phyloP scores from a whole-genome alignment of 1,140 invertebrate genomes.

The Oncopodura yosiiana region DNA sequence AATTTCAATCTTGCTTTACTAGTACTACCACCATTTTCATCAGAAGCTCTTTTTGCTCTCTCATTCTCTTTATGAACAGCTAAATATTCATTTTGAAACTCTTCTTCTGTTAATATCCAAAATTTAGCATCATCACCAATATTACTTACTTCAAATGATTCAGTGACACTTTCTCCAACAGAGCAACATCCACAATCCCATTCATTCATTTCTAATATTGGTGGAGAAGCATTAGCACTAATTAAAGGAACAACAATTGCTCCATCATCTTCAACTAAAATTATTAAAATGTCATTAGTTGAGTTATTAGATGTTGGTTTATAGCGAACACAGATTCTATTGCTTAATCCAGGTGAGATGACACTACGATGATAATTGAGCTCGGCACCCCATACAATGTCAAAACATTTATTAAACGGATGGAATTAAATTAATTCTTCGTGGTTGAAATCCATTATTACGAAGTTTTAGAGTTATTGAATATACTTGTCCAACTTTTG shows the following conservation, averaged over 20 bases:
- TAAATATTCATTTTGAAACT: slow-evolving; percentile 27
- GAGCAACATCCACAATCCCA: slow-evolving; percentile 26
- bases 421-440: slow-evolving; percentile 18
- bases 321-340: slow-evolving; percentile 7
- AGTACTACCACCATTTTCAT: background rate
- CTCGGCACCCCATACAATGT: slow-evolving; percentile 13
- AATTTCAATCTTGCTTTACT: background rate
- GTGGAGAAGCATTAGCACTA: background rate
- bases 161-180: slow-evolving; percentile 5
- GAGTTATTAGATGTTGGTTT: slow-evolving; percentile 1
- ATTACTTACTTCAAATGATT: slow-evolving; percentile 22
- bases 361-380: slow-evolving; percentile 10
- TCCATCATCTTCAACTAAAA: slow-evolving; percentile 26
- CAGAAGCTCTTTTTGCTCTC: background rate
- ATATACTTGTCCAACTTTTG: slow-evolving; percentile 10
- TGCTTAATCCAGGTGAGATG: slow-evolving; percentile 18
- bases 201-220: slow-evolving; percentile 26
- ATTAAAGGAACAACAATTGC: slow-evolving; percentile 26
- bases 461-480: slow-evolving; percentile 12
- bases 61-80: background rate
- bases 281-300: slow-evolving; percentile 17
- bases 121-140: slow-evolving; percentile 16
- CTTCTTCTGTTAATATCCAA: slow-evolving; percentile 29
- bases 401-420: slow-evolving; percentile 17
- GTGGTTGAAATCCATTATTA: slow-evolving; percentile 16